Evolutionary conservation across 1,140 invertebrate genomes (phyloP).

Genomic region (Lordiphosa collinella): DNA sequence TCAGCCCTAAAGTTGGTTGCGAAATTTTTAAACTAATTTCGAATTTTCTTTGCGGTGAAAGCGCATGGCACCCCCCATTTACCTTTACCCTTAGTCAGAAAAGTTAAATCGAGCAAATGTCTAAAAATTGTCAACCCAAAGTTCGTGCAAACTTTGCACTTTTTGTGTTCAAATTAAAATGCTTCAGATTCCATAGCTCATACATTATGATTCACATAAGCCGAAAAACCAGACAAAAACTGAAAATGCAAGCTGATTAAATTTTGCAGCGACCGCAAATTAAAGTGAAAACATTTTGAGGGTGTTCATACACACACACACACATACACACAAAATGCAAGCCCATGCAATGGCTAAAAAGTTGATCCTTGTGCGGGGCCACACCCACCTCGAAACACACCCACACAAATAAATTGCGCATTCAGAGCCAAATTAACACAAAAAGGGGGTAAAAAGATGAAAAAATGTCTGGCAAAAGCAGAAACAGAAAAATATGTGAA

Average conservation of each 20-base stretch:
- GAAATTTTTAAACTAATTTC: too few relatives aligned
- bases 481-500: constrained; percentile 10
- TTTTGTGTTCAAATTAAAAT: constrained; percentile 33
- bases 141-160: constrained; percentile 29
- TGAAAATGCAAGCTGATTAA: constrained; percentile 55
- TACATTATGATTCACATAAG: too few relatives aligned
- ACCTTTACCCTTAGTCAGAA: background rate
- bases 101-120: constrained; percentile 17
- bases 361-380: constrained; percentile 51
- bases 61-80: background rate
- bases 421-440: constrained; percentile 73
- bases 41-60: too few relatives aligned
- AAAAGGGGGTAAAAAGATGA: constrained; percentile 32
- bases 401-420: constrained; percentile 70
- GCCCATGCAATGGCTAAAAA: constrained; percentile 49
- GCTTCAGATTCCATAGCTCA: constrained; percentile 29
- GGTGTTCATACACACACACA: constrained; percentile 31
- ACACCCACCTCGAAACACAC: constrained; percentile 16
- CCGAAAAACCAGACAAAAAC: constrained; percentile 11
- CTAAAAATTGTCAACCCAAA: constrained; percentile 37
- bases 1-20: too few relatives aligned
- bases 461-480: constrained; percentile 38
- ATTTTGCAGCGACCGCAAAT: constrained; percentile 67
- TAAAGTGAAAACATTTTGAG: constrained; percentile 66
- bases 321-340: constrained; percentile 27